Base-by-base conservation (phyloP, 2,888 invertebrate genomes). In the Limnephilus marmoratus region DNA sequence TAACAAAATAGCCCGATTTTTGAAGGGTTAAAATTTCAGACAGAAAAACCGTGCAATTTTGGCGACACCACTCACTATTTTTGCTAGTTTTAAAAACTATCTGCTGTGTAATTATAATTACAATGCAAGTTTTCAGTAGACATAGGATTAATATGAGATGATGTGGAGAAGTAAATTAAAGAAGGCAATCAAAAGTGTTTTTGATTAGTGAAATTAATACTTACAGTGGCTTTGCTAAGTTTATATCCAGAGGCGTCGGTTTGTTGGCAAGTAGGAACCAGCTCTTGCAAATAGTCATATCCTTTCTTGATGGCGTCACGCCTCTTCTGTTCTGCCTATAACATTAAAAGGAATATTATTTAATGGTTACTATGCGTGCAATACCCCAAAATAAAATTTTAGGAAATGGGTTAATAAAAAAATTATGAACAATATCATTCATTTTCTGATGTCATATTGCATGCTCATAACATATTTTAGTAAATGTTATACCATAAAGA, bases 281-380 rank as follows among this genome's bases (percentile, higher is more conserved):
- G 96, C 94, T 98, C 98, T 95, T 99, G 99, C 31, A 99, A 96
- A 3, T 98, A 98, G 95, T 99, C 99, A 95, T 99, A 99, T 0
- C 99, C 99, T 95, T 98, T 99, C 95, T 99, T 99, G 93, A 99
- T 99, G 2, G 99, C 99, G 97, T 99, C 99, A 94, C 99, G 97
- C 94, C 99, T 96, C 95, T 99, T 99, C 95, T 99, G 99, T 95
- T 99, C 99, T 3, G 99, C 99, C 96, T 99, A 97, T 68, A 81
- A 91, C 18, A 86, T 45, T n/a, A 49, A 49, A 86, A n/a, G n/a
- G 5, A 24, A n/a, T 68, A 68, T 68, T 68, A n/a, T 68, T n/a
- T 68, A 24, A 24, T n/a, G 2, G 68, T 68, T 68, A 24, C 9
- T 18, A 0, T 4, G 18, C 18, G 18, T 7, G 18, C 13, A 13